These are phyloP conservation scores for Desmodus rotundus DNA, from an alignment of 2,113 vertebrate species.

Conservation along the genomic window DNA sequence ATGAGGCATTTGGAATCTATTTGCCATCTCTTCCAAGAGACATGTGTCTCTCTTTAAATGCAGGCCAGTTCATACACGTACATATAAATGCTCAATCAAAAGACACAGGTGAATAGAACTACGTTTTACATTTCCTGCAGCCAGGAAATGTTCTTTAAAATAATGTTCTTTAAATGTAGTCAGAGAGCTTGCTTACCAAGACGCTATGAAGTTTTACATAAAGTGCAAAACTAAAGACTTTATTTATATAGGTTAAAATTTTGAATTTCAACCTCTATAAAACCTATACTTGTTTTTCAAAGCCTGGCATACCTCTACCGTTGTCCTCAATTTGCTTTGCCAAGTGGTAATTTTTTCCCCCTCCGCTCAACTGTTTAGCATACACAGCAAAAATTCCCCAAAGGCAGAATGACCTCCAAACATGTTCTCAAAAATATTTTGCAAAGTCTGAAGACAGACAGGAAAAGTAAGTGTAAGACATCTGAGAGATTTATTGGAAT, in stretches of 20 bases:
- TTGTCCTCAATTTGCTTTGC: slow-evolving; percentile 33
- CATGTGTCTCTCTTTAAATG: background rate
- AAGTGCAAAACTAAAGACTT: background rate
- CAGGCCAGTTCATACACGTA: background rate
- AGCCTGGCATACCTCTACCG: background rate
- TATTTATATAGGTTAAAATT: background rate
- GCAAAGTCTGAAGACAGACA: slow-evolving; percentile 43
- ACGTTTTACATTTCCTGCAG: background rate
- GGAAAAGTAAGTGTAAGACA: slow-evolving; percentile 48
- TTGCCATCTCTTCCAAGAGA: background rate
- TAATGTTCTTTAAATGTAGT: background rate
- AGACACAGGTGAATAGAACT: background rate
- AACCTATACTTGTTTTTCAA: background rate
- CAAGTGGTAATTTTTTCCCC: background rate
- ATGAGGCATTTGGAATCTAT: background rate
- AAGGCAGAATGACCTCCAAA: slow-evolving; percentile 54
- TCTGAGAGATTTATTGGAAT: slow-evolving; percentile 56
- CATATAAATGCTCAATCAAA: background rate
- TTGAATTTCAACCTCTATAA: slow-evolving; percentile 8
- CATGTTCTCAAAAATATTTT: slow-evolving; percentile 67
- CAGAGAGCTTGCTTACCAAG: background rate
- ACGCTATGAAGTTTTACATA: background rate
- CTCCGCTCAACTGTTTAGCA: slow-evolving; percentile 7
- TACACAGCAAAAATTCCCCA: slow-evolving; percentile 23
- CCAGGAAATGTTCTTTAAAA: background rate